A percentile compares a stretch with the other conserved stretches of the same genome.
Conservation (phyloP, 1,140 invertebrate genomes). For the Rhynchophorus ferrugineus region DNA sequence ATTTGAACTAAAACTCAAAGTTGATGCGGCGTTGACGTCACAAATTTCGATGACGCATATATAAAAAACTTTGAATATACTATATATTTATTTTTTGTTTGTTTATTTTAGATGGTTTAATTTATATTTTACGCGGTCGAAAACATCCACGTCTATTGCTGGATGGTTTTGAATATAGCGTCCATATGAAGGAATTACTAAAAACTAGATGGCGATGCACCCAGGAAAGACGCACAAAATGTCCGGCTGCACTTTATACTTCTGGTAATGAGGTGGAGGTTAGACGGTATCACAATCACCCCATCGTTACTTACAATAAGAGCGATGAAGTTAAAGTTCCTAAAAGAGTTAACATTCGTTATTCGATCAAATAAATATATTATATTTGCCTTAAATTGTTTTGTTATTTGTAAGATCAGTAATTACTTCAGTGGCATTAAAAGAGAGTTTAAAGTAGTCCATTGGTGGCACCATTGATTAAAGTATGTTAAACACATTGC, state of each 20-base stretch:
- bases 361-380: no score
- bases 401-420: no score
- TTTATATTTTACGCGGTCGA: constrained; percentile 25
- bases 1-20: no score
- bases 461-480: no score
- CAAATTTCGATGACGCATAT: no score
- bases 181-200: constrained; percentile 18
- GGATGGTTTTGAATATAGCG: constrained; percentile 21
- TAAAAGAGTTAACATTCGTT: constrained; percentile 1
- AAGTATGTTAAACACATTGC: no score
- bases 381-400: no score
- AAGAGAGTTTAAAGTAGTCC: no score
- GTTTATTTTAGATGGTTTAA: constrained; percentile 17
- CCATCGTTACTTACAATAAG: background rate
- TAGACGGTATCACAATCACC: constrained; percentile 24
- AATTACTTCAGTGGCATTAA: no score
- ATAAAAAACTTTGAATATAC: no score
- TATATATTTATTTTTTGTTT: no score
- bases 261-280: constrained; percentile 20
- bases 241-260: constrained; percentile 18
- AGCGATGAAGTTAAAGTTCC: background rate
- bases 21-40: no score
- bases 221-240: constrained; percentile 22
- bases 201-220: constrained; percentile 28
- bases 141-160: constrained; percentile 28